Base-by-base conservation (phyloP, 2,888 invertebrate genomes). In the Cataglyphis altisquamis region DNA sequence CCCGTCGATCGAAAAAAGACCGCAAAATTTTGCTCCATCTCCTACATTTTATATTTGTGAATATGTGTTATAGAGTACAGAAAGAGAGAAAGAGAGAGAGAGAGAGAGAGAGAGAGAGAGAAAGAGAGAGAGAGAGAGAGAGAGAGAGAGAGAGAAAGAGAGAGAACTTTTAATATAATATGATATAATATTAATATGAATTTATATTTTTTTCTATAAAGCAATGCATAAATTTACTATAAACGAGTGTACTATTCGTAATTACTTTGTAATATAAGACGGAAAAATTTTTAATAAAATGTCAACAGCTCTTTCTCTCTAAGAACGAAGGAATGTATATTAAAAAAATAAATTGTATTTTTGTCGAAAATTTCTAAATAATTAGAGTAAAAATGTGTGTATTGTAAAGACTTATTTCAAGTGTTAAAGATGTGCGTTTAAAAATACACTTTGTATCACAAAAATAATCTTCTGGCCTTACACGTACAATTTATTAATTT, bases 1-100 rank as follows among this genome's bases (percentile, higher is more conserved):
- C 55, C 70, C 77, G 68, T 81, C 41, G 82, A 87, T 89, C 60
- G 70, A 25, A 41, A 64, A 83, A 15, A 36, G 82, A 85, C 68
- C 15, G n/a, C 18, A 2, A 64, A 70, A 8, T 12, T 4, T 68
- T 57, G 18, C 21, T 29, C 48, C 8, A 21, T 55, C 39, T 18
- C 32, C 32, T 66, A 12, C n/a, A 63, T 48, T 75, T 77, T 12
- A 21, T 52, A 75, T 48, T 62, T 63, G 8, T 21, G 0, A n/a
- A 18, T 29, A 36, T 29, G 1, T 21, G 5, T 15, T 41, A 45
- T 8, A 52, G n/a, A 52, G 8, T 52, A 52, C 8, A 52, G 15
- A n/a, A 48, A 45, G 45, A 18, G 12, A n/a, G 15, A 45, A 8
- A 45, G 15, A 41, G 0, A 29, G 1, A 55, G 25, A 48, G 18